Percentiles rank a stretch among this genome's conserved stretches.
phyloP scores from a whole-genome alignment of 2,113 vertebrate genomes.

The Pelecanoides urinatrix region DNA sequence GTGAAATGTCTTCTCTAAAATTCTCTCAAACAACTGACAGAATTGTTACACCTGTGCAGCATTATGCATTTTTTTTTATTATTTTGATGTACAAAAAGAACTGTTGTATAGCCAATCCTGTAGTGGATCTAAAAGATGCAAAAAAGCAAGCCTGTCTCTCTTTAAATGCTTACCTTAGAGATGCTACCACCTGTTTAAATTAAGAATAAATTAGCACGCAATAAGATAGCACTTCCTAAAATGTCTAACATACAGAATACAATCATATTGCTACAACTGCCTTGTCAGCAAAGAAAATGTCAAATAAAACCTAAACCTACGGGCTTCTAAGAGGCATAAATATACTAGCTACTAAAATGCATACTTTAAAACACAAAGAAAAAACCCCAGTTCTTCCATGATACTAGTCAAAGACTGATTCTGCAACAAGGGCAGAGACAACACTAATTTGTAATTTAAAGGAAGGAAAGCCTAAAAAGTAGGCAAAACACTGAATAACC shows the following conservation, averaged over 20 bases:
- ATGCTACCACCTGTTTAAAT: neutral
- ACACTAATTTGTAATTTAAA: neutral
- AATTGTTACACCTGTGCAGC: neutral
- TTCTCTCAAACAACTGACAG: neutral
- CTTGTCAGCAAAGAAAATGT: neutral
- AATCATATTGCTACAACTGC: neutral
- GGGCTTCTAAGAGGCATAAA: neutral
- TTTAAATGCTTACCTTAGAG: neutral
- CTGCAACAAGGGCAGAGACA: neutral
- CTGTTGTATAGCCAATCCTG: neutral
- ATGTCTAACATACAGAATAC: neutral
- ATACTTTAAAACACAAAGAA: neutral
- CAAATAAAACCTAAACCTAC: neutral
- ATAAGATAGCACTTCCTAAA: neutral
- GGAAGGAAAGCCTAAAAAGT: neutral
- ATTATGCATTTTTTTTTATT: neutral
- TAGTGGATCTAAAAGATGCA: neutral
- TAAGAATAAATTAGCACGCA: neutral
- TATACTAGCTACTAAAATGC: neutral
- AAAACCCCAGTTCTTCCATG: rapidly evolving
- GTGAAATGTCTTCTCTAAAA: neutral
- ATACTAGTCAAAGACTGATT: neutral
- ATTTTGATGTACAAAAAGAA: neutral
- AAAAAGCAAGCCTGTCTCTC: neutral
- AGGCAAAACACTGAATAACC: neutral